Base-by-base conservation (phyloP, 2,888 invertebrate species). In the Seira musarum region DNA sequence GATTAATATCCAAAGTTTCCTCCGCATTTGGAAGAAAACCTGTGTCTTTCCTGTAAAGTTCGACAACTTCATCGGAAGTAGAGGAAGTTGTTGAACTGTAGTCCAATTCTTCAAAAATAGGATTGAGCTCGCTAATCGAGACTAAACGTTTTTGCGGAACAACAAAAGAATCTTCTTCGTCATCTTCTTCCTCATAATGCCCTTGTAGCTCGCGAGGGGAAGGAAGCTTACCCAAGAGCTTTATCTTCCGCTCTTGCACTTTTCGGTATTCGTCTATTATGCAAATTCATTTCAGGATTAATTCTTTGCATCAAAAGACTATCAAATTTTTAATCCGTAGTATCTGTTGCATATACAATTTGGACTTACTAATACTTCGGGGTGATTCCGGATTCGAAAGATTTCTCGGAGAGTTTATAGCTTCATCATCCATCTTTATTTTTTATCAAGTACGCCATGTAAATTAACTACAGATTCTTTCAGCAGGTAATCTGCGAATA, bases 81-180 rank as follows among this genome's bases (percentile, higher is more conserved):
- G 61, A 75, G 17, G 17, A 24, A 5, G 22, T 25, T 17, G 67
- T 35, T 6, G 74, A 67, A 24, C n/a, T 60, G 5, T 6, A 3
- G 15, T 67, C 77, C 1, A 77, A 21, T 25, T 77, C 77, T 10
- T 77, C 77, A 57, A 77, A 77, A 57, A 77, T 69, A 1, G 77
- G 77, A 30, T 77, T 35, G 6, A 77, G 65, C 17, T 70, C 65
- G 53, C 77, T 77, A 22, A 77, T 77, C 8, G 77, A 77, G 8
- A 64, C 21, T 10, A 69, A 24, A n/a, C 40, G 67, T 22, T 67
- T 60, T n/a, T 21, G n/a, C 2, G 10, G 61, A 1, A 2, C 3
- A 2, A 24, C 17, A 17, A 57, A 19, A 35, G n/a, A n/a, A 1
- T 8, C 13, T 17, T 65, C 35, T n/a, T 60, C 22, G 21, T 25